Evolutionary conservation across 2,888 invertebrate genomes (phyloP).

Genomic region (Alitta virens): DNA sequence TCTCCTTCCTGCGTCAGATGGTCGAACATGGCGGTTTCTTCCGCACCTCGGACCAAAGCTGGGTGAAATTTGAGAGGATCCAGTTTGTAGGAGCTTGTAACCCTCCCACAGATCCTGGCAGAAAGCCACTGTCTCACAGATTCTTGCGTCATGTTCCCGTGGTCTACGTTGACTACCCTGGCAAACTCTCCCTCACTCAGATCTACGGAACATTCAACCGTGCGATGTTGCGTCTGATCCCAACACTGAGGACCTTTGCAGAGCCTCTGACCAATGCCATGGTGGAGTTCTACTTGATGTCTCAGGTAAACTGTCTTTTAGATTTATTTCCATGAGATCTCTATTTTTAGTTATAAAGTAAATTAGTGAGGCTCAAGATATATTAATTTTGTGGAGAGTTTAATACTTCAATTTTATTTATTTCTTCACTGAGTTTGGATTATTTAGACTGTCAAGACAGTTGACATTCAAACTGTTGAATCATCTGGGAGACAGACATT

Average conservation of each 20-base stretch:
- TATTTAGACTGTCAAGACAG: too few relatives aligned
- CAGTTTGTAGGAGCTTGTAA: slow-evolving; percentile 99
- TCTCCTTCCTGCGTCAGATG: slow-evolving; percentile 95
- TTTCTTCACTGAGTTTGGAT: too few relatives aligned
- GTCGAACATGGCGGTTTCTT: slow-evolving; percentile 82
- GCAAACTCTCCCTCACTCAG: slow-evolving; percentile 90
- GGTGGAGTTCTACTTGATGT: slow-evolving; percentile 96
- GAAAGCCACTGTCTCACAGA: slow-evolving; percentile 89
- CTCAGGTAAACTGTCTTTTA: slow-evolving; percentile 64
- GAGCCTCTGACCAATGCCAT: slow-evolving; percentile 97
- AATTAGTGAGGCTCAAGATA: background rate
- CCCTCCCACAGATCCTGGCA: slow-evolving; percentile 98
- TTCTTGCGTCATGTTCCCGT: slow-evolving; percentile 89
- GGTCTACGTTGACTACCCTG: slow-evolving; percentile 99
- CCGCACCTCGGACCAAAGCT: slow-evolving; percentile 76
- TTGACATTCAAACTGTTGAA: too few relatives aligned
- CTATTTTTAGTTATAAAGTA: background rate
- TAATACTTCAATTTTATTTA: background rate
- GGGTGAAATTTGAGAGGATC: slow-evolving; percentile 95
- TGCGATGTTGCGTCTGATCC: slow-evolving; percentile 94
- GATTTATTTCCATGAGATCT: too few relatives aligned
- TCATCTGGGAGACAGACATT: too few relatives aligned
- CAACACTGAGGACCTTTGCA: slow-evolving; percentile 85
- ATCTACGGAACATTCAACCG: slow-evolving; percentile 99
- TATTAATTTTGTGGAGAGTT: background rate